These are phyloP conservation scores for Psophia crepitans DNA, from an alignment of 2,113 vertebrate species.

Conservation along the genomic window DNA sequence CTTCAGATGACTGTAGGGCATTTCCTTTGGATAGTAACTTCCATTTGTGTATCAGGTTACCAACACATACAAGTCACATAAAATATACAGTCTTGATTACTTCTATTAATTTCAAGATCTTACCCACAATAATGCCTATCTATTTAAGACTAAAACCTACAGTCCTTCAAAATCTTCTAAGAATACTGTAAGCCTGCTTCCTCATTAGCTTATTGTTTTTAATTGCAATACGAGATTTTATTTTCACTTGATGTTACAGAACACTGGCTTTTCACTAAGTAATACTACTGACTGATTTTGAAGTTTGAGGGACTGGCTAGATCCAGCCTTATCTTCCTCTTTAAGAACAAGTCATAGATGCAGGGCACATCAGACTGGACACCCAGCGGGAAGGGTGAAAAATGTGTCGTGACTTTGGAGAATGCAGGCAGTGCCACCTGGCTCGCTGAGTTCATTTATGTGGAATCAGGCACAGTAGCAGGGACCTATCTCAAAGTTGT, in stretches of 20 bases:
- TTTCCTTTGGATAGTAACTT: neutral
- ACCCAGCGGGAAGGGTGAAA: neutral
- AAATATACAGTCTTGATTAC: neutral
- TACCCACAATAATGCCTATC: neutral
- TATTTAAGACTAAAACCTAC: neutral
- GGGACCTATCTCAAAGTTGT: neutral
- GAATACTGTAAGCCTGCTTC: neutral
- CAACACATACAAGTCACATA: neutral
- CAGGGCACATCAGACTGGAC: neutral
- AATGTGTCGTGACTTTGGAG: neutral
- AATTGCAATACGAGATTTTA: neutral
- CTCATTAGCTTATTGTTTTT: neutral
- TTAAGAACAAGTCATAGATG: neutral
- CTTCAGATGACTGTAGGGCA: neutral
- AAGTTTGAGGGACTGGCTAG: neutral
- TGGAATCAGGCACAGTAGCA: neutral
- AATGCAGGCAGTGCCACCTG: neutral
- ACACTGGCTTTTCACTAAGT: neutral
- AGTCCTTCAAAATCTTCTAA: neutral
- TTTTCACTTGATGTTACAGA: neutral
- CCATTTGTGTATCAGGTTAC: neutral
- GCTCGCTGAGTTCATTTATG: neutral
- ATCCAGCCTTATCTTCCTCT: neutral
- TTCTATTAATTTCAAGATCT: neutral
- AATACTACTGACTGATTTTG: neutral